These are phyloP conservation scores for Diploptera punctata DNA, from an alignment of 2,888 invertebrate genomes.

Conservation along the genomic window DNA sequence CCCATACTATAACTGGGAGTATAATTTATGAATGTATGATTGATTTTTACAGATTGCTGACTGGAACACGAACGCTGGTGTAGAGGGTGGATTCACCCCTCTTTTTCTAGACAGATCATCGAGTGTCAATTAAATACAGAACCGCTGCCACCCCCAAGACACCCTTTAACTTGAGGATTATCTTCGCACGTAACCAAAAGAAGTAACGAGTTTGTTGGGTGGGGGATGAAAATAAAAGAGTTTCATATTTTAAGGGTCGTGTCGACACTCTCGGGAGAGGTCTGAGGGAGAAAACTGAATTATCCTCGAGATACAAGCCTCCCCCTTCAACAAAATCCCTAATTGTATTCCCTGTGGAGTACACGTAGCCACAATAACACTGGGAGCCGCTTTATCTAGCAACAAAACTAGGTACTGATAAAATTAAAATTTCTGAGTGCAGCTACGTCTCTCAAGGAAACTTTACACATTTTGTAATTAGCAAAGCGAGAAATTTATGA, in stretches of 20 bases:
- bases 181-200: not conserved
- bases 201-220: not conserved
- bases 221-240: conserved; percentile 12
- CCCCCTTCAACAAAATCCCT: not conserved
- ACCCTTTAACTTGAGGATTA: not conserved
- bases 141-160: not conserved
- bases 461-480: too few species aligned
- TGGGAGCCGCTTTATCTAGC: not conserved
- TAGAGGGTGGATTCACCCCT: too few species aligned
- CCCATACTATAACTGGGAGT: too few species aligned
- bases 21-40: too few species aligned
- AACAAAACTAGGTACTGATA: not conserved
- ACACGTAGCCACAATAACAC: not conserved
- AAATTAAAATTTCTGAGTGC: too few species aligned
- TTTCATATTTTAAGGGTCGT: conserved; percentile 19
- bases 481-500: too few species aligned
- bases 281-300: conserved; percentile 18
- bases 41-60: too few species aligned
- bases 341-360: conserved; percentile 18
- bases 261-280: conserved; percentile 12
- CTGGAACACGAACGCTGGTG: too few species aligned
- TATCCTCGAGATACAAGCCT: conserved; percentile 12
- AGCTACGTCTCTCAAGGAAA: too few species aligned
- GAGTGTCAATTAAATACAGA: not conserved
- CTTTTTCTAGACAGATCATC: not conserved